Evolutionary conservation across 2,797 vertebrate genomes (phyloP).

Genomic region (Anguilla anguilla): DNA sequence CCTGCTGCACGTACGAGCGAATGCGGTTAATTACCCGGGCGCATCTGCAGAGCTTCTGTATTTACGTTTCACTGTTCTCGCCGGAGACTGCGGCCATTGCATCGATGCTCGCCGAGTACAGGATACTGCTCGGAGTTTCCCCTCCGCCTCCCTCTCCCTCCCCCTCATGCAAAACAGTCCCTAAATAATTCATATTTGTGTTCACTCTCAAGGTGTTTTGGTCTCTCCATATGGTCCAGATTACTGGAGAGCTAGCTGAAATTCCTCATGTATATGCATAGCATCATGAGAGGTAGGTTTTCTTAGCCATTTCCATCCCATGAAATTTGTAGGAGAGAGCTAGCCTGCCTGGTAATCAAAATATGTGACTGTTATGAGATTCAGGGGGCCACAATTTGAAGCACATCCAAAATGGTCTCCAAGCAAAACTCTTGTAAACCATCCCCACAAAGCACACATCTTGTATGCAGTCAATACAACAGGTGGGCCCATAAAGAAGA

Average conservation of each 20-base stretch:
- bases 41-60: slow-evolving; percentile 19
- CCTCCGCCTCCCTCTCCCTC: not conserved
- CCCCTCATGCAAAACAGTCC: not conserved
- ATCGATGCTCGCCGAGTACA: not conserved
- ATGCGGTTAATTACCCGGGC: not conserved
- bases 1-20: not conserved
- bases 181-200: slow-evolving; percentile 25
- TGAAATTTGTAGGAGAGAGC: slow-evolving; percentile 3
- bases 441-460: not conserved
- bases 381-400: slow-evolving; percentile 15
- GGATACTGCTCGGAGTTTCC: not conserved
- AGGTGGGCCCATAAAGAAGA: not conserved
- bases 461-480: not conserved
- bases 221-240: slow-evolving; percentile 26
- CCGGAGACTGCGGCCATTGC: not conserved
- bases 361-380: slow-evolving; percentile 8
- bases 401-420: not conserved
- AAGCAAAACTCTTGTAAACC: not conserved
- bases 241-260: not conserved
- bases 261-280: slow-evolving; percentile 28
- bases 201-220: slow-evolving; percentile 1
- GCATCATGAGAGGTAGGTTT: not conserved
- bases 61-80: not conserved
- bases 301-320: not conserved
- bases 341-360: not conserved